Evolutionary conservation across 1,140 invertebrate genomes (phyloP).

Genomic region (Drosophila sproati): DNA sequence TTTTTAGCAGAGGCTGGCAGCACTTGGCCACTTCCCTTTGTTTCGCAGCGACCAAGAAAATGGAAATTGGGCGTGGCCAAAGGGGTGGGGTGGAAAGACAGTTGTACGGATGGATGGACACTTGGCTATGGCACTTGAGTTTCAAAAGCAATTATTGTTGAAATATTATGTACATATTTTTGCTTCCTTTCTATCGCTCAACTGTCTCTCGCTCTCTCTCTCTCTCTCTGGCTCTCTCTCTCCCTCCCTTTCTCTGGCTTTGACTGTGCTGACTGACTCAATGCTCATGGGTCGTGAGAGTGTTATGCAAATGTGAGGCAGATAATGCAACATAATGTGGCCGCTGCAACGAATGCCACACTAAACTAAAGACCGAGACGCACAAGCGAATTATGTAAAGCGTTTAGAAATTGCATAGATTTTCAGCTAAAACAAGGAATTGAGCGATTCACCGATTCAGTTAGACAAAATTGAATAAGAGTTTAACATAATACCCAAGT

Average conservation of each 20-base stretch:
- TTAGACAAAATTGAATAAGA: constrained; percentile 5
- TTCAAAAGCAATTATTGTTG: constrained; percentile 77
- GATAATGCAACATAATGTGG: constrained; percentile 68
- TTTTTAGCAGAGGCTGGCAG: constrained; percentile 53
- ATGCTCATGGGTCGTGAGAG: constrained; percentile 65
- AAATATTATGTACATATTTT: constrained; percentile 75
- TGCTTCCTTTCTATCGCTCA: constrained; percentile 12
- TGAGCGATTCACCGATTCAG: background rate
- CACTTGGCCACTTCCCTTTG: constrained; percentile 27
- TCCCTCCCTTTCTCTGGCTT: background rate
- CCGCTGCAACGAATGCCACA: constrained; percentile 35
- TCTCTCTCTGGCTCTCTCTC: background rate
- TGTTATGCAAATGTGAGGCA: constrained; percentile 67
- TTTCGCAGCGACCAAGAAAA: constrained; percentile 12
- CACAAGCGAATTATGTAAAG: constrained; percentile 49
- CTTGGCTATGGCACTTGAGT: constrained; percentile 50
- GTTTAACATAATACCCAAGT: background rate
- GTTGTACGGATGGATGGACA: constrained; percentile 38
- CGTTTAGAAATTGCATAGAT: constrained; percentile 10
- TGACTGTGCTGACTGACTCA: constrained; percentile 7
- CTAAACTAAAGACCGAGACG: constrained; percentile 24
- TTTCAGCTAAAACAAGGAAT: background rate
- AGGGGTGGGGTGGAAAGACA: background rate
- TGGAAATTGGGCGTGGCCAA: constrained; percentile 6
- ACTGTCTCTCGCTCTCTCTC: background rate